These are phyloP conservation scores for Recurvirostra avosetta DNA, from an alignment of 2,113 vertebrate genomes.

Conservation along the genomic window DNA sequence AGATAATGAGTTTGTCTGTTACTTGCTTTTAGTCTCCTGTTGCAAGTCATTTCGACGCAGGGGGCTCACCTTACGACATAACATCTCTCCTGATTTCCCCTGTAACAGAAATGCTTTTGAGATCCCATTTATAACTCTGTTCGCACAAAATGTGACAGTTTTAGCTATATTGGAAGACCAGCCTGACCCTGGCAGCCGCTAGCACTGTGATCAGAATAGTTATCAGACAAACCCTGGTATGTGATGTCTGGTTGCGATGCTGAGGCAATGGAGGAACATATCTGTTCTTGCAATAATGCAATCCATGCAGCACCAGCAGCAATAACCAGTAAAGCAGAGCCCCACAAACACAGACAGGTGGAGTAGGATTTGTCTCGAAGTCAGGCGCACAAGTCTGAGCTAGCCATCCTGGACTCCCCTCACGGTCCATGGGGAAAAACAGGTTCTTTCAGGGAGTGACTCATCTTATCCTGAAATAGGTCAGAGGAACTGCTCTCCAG, in stretches of 20 bases:
- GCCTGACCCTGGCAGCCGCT: slow-evolving; percentile 37
- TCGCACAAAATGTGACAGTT: slow-evolving; percentile 35
- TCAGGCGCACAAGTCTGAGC: slow-evolving; percentile 22
- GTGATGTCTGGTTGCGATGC: neutral
- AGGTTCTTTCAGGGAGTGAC: slow-evolving; percentile 49
- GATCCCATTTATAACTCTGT: slow-evolving; percentile 30
- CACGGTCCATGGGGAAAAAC: slow-evolving; percentile 15
- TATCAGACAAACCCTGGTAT: neutral
- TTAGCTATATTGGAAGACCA: slow-evolving; percentile 5
- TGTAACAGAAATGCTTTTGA: neutral
- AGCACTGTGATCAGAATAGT: slow-evolving; percentile 48
- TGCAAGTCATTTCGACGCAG: fast-evolving
- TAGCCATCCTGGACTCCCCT: slow-evolving; percentile 1
- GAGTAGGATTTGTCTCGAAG: neutral
- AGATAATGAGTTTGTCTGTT: neutral
- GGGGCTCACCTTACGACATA: neutral
- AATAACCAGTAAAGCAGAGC: neutral
- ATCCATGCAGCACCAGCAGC: fast-evolving
- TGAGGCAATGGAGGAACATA: neutral
- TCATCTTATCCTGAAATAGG: slow-evolving; percentile 37
- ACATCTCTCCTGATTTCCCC: neutral
- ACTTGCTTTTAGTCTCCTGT: neutral
- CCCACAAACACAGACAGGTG: neutral
- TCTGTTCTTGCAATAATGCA: neutral
- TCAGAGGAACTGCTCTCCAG: slow-evolving; percentile 27